Conservation (phyloP, 1,140 invertebrate species). For the Zaprionus ghesquierei region DNA sequence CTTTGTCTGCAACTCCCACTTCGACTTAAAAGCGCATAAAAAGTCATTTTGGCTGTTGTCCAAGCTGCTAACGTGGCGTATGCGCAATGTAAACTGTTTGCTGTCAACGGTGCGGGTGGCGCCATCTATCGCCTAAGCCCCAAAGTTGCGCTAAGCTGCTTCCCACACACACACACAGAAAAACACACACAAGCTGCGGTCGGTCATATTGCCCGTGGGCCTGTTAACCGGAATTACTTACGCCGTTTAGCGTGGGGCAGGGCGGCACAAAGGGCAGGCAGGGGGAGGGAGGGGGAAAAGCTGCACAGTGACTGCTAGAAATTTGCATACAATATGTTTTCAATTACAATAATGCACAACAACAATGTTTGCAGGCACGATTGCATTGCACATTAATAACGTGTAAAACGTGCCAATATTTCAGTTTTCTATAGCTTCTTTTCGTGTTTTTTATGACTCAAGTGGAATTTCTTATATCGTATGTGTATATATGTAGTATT, state of each 20-base stretch:
- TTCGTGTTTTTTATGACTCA: background rate
- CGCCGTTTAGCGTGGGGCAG: constrained; percentile 2
- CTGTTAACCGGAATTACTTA: constrained; percentile 27
- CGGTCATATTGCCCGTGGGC: background rate
- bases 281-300: background rate
- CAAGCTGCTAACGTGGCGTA: constrained; percentile 62
- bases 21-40: constrained; percentile 71
- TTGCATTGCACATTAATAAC: background rate
- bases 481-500: background rate
- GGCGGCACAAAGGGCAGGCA: too few relatives aligned
- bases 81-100: constrained; percentile 43
- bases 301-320: background rate
- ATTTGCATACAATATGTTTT: constrained; percentile 5
- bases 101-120: too few relatives aligned
- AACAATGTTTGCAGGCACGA: background rate
- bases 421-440: background rate
- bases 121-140: constrained; percentile 33
- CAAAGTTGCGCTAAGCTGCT: constrained; percentile 20
- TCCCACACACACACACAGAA: background rate
- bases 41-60: constrained; percentile 57
- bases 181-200: background rate
- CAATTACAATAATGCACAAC: background rate
- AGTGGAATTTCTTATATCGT: background rate
- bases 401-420: background rate
- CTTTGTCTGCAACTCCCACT: background rate